Conservation (phyloP, 2,888 invertebrate genomes). For the Escarpia spicata region DNA sequence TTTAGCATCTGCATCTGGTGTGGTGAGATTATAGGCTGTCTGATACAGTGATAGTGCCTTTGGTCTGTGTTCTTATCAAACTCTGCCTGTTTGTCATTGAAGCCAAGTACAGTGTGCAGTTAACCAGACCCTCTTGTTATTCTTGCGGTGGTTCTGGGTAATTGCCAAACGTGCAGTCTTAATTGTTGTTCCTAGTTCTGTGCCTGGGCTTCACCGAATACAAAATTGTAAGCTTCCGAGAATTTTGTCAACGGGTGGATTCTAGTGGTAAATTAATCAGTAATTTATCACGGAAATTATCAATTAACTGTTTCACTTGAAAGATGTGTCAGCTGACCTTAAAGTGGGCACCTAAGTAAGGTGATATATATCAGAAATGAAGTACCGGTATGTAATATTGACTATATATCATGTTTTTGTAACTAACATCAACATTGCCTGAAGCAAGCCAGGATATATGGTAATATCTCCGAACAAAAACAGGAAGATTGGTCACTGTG, state of each 20-base stretch:
- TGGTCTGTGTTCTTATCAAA: conserved; percentile 1
- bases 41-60: neutral
- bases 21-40: neutral
- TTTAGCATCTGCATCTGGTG: neutral
- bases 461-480: neutral
- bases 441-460: neutral
- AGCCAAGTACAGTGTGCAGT: neutral
- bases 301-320: neutral
- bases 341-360: neutral
- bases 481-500: neutral
- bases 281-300: neutral
- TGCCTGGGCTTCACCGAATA: neutral
- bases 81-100: conserved; percentile 1
- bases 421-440: neutral
- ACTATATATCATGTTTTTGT: neutral
- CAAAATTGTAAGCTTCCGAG: neutral
- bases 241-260: neutral
- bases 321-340: neutral
- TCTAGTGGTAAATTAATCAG: neutral
- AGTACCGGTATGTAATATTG: no score
- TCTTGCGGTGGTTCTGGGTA: neutral
- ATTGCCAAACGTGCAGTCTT: neutral
- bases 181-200: neutral
- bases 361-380: neutral
- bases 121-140: neutral